phyloP scores from a whole-genome alignment of 2,797 vertebrate genomes.

The Ispidina lecontei region DNA sequence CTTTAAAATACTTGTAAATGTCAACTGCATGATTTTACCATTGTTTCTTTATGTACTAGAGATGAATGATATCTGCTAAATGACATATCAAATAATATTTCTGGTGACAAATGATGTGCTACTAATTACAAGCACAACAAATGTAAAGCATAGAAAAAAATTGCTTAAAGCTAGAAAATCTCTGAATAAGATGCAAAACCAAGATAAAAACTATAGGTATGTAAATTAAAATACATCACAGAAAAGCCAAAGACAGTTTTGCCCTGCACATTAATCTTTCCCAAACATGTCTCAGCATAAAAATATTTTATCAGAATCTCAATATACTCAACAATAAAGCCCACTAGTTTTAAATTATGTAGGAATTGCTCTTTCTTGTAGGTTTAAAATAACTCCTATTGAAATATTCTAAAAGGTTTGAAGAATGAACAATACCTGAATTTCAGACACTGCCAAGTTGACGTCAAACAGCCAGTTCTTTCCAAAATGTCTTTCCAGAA shows the following conservation, averaged over 20 bases:
- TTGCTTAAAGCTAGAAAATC: background rate
- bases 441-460: constrained; percentile 74
- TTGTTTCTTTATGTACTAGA: background rate
- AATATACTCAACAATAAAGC: background rate
- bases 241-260: background rate
- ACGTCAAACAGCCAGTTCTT: constrained; percentile 73
- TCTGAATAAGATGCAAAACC: background rate
- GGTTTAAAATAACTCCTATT: background rate
- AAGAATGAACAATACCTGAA: constrained; percentile 74
- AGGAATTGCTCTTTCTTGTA: background rate
- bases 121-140: background rate
- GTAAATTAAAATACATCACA: background rate
- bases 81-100: background rate
- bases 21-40: background rate
- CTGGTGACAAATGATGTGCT: background rate
- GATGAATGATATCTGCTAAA: background rate
- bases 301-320: background rate
- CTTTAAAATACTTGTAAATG: background rate
- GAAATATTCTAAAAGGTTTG: background rate
- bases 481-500: constrained; percentile 61
- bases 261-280: background rate
- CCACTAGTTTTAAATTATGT: background rate
- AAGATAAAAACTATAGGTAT: background rate
- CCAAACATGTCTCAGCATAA: background rate
- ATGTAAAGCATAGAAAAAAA: background rate